Evolutionary conservation across 2,113 vertebrate species (phyloP), one percentile per base, ranked within the genome.

Genomic region (Formicarius rufipectus): DNA sequence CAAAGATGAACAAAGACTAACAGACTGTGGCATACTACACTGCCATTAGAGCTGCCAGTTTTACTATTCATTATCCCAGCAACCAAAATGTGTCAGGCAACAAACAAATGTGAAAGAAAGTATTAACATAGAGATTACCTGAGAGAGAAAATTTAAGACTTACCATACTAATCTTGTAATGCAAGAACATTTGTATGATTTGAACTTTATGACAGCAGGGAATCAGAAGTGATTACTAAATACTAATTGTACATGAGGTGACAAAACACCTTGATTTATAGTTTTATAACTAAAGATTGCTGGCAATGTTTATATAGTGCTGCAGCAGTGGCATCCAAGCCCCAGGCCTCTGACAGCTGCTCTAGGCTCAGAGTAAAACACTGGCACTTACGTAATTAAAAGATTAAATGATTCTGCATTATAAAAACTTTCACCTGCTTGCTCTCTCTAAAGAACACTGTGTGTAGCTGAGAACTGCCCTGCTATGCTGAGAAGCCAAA

Each of bases 401-500:
- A 89, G 72, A 81, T 68, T 49, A 86, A 84, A 76, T 60, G 20
- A 71, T 73, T 58, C 40, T 10, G n/a, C 5, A 2, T 42, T 73
- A 42, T 3, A 52, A 71, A 87, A 72, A 73, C n/a, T 56, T 85
- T 18, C 42, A 76, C 52, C 59, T 78, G 39, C 74, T 77, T 35
- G 13, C 37, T 52, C 11, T 64, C 52, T 80, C 66, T 47, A 24
- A 78, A 79, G 77, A 83, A 72, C 10, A 3, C 20, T 73, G 63
- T 40, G 14, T 78, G 72, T n/a, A 35, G 47, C 64, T 94, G 59
- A 81, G 62, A 83, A 37, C 67, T 69, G 72, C 69, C 75, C 76
- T 82, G 84, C 59, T 75, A 56, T 31, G 22, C 2, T 4, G 42
- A 90, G 91, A 93, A 96, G 79, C 56, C 76, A 96, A 95, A 92